Evolutionary conservation across 2,888 invertebrate genomes (phyloP).

Genomic region (Osmoderma eremita): DNA sequence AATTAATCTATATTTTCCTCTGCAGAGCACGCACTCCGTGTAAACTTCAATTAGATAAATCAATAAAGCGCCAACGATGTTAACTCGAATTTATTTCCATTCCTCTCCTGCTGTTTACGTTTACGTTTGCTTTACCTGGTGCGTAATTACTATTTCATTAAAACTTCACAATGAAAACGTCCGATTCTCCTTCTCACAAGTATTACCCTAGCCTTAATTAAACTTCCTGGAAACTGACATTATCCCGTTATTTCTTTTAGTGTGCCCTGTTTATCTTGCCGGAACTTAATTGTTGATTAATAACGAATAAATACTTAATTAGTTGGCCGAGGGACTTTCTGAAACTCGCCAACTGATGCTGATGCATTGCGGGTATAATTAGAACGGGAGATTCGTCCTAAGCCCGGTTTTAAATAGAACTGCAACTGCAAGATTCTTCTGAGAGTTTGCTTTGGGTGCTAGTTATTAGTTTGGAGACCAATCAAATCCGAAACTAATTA

Average conservation of each 20-base stretch:
- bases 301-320: constrained; percentile 33
- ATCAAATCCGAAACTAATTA: neutral
- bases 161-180: constrained; percentile 11
- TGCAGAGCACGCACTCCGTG: no score
- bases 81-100: no score
- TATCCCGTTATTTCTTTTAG: constrained; percentile 16
- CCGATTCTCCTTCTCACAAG: neutral
- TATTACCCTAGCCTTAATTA: neutral
- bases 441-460: neutral
- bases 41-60: no score
- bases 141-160: no score
- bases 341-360: constrained; percentile 13
- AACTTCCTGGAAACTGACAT: constrained; percentile 10
- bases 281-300: constrained; percentile 34
- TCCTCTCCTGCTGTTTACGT: neutral
- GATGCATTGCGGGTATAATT: constrained; percentile 21
- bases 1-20: no score
- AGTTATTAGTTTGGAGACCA: neutral
- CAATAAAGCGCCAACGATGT: no score
- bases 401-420: neutral
- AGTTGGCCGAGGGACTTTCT: constrained; percentile 4
- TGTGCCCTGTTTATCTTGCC: constrained; percentile 16
- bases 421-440: constrained; percentile 14
- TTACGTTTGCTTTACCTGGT: no score
- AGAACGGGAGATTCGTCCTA: neutral